Conservation (phyloP, 2,797 vertebrate species). For the Danio tinwini region DNA sequence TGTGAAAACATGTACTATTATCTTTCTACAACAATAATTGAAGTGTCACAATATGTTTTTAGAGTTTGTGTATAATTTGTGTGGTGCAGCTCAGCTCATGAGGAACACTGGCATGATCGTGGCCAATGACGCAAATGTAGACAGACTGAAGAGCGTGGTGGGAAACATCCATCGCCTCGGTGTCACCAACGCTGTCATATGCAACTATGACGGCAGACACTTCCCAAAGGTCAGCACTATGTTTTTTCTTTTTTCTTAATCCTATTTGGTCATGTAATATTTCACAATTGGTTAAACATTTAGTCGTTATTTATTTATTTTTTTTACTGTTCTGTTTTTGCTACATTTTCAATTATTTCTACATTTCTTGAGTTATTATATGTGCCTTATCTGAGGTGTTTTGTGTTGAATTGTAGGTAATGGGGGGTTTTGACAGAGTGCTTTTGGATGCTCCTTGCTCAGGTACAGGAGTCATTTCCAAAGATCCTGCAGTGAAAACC, state of each 20-base stretch:
- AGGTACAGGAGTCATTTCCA: conserved; percentile 94
- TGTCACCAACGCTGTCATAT: conserved; percentile 90
- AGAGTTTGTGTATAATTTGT: conserved; percentile 14
- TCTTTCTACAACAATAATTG: neutral
- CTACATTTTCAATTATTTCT: too few relatives aligned
- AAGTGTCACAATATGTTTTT: neutral
- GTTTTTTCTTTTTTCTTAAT: neutral
- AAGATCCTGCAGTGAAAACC: conserved; percentile 96
- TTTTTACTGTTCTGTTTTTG: neutral
- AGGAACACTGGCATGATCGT: conserved; percentile 95
- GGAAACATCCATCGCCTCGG: conserved; percentile 96
- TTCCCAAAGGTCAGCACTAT: conserved; percentile 87
- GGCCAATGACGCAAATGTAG: conserved; percentile 90
- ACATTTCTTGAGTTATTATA: neutral
- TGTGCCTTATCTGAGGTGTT: neutral
- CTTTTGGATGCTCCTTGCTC: conserved; percentile 97
- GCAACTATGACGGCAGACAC: conserved; percentile 92
- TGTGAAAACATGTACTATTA: neutral
- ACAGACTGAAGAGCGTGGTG: conserved; percentile 91
- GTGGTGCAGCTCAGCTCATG: conserved; percentile 91
- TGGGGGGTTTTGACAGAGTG: conserved; percentile 94
- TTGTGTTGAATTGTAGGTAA: conserved; percentile 77
- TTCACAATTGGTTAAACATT: neutral
- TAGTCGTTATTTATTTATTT: too few relatives aligned
- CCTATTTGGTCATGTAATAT: neutral